Conservation (phyloP, 2,797 vertebrate species). For the Ctenosaura bakeri region DNA sequence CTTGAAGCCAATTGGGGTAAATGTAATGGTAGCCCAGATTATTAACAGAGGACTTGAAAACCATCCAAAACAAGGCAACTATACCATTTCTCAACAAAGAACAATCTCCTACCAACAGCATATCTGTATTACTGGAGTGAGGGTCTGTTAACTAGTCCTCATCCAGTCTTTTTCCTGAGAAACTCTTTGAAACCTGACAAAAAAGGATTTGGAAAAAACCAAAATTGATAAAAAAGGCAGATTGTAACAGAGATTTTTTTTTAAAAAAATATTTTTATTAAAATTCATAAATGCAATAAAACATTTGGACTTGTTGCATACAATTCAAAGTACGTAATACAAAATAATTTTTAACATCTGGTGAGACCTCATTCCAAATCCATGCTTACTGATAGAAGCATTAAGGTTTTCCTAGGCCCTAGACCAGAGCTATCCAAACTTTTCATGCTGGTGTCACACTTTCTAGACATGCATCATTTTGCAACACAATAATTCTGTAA, state of each 20-base stretch:
- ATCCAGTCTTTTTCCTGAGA: background rate
- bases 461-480: too few relatives aligned
- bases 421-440: too few relatives aligned
- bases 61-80: background rate
- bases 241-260: background rate
- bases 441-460: too few relatives aligned
- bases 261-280: too few relatives aligned
- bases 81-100: background rate
- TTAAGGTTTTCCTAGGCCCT: too few relatives aligned
- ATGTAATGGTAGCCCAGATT: background rate
- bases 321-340: too few relatives aligned
- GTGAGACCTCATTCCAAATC: background rate
- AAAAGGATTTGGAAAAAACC: too few relatives aligned
- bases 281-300: too few relatives aligned
- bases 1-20: background rate
- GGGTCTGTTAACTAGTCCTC: background rate
- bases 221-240: background rate
- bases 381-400: too few relatives aligned
- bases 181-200: too few relatives aligned
- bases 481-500: too few relatives aligned
- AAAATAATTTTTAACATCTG: background rate
- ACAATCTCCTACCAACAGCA: background rate
- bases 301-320: too few relatives aligned
- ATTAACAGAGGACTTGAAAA: background rate
- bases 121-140: background rate